phyloP scores from a whole-genome alignment of 2,113 vertebrate species.

The Erythrolamprus reginae region DNA sequence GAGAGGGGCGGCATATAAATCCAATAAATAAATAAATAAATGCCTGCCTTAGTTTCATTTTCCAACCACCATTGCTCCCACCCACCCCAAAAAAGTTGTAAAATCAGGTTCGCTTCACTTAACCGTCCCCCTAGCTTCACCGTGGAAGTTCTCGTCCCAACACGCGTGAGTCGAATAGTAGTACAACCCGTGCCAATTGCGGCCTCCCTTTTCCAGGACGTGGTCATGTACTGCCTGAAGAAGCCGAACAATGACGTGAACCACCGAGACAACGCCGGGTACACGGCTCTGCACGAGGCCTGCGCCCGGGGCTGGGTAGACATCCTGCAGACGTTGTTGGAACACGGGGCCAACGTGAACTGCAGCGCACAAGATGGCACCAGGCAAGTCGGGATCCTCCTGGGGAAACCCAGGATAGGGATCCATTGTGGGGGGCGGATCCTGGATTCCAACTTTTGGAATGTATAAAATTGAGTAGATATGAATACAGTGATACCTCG shows the following conservation, averaged over 20 bases:
- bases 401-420: no score
- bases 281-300: conserved; percentile 94
- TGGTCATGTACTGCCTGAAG: conserved; percentile 94
- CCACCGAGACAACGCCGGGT: conserved; percentile 92
- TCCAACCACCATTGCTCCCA: not conserved
- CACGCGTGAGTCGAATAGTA: no score
- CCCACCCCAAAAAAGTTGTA: not conserved
- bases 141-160: not conserved
- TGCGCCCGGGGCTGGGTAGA: conserved; percentile 90
- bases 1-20: no score
- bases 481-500: no score
- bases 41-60: not conserved
- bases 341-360: conserved; percentile 95
- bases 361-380: conserved; percentile 97
- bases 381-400: conserved; percentile 69
- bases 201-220: conserved; percentile 72
- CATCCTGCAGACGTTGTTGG: conserved; percentile 89
- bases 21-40: no score
- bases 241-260: conserved; percentile 94
- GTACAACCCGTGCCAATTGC: no score
- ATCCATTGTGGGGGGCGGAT: not conserved
- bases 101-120: not conserved
- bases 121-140: not conserved
- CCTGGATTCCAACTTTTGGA: no score
- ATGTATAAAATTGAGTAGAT: no score